Evolutionary conservation across 2,888 invertebrate genomes (phyloP), one percentile per base, ranked within the genome.

Genomic region (Nowickia ferox): DNA sequence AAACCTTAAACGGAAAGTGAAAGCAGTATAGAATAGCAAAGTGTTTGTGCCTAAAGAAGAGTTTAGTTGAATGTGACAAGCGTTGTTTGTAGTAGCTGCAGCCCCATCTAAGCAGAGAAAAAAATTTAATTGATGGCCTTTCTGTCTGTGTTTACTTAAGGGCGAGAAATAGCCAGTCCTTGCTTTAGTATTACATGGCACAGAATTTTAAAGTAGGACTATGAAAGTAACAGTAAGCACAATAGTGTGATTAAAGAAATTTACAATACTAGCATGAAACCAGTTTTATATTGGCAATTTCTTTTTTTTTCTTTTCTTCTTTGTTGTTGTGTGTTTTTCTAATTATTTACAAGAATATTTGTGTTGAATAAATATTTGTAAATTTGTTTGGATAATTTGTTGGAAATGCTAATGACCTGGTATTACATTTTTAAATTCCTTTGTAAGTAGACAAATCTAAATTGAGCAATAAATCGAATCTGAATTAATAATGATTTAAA

Each of bases 51-150:
- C 5, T 5, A 10, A 9, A 51, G 53, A 10, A 55, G 38, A 57
- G n/a, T n/a, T 8, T 30, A 65, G 15, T 19, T 46, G 30, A 63
- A 15, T 53, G 53, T 59, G 48, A 59, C 68, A 59, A 59, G 0
- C 59, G 59, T 74, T 74, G 48, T 74, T 59, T 74, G 40, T 6
- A 51, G 40, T 6, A 51, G 48, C 59, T 57, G 9, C 68, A 66
- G 68, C 51, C 30, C 6, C 57, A 22, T 46, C 48, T 46, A 38
- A 22, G 63, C n/a, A 63, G 38, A 44, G 66, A 61, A 17, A 11
- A 68, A 38, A 74, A 30, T 15, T 22, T 2, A 57, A 83, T 83
- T 74, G 72, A 72, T 83, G 72, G 59, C 51, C n/a, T n/a, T n/a
- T n/a, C n/a, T 57, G 51, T 51, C 9, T 68, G 51, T 59, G 30